phyloP scores from a whole-genome alignment of 2,888 invertebrate genomes.

The Drosophila bunnanda region DNA sequence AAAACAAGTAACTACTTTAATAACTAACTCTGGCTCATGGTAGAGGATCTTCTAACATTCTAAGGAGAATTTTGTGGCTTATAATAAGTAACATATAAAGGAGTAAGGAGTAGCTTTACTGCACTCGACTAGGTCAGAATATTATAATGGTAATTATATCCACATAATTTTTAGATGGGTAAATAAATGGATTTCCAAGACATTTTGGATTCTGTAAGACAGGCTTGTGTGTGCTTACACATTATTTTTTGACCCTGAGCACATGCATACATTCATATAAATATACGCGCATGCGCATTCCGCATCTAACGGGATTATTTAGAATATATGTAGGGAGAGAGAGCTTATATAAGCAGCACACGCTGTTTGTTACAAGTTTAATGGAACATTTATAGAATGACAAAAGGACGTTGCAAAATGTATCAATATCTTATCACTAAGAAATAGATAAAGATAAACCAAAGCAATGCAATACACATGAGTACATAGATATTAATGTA shows the following conservation, averaged over 20 bases:
- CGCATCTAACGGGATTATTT: conserved; percentile 52
- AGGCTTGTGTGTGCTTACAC: conserved; percentile 2
- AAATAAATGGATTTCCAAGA: background rate
- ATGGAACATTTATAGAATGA: conserved; percentile 1
- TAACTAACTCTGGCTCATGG: too few relatives aligned
- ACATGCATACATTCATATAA: conserved; percentile 9
- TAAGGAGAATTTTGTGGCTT: background rate
- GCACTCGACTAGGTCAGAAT: background rate
- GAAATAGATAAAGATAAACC: background rate
- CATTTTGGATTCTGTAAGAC: conserved; percentile 1
- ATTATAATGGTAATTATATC: background rate
- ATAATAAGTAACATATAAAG: background rate
- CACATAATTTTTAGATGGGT: background rate
- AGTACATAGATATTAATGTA: background rate
- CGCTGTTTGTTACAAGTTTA: conserved; percentile 23
- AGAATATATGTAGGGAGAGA: conserved; percentile 36
- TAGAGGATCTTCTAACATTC: background rate
- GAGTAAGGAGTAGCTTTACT: background rate
- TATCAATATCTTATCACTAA: conserved; percentile 6
- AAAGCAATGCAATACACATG: background rate
- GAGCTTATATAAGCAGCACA: conserved; percentile 62
- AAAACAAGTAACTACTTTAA: background rate
- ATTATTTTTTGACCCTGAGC: conserved; percentile 15
- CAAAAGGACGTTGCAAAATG: conserved; percentile 2
- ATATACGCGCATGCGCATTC: conserved; percentile 57